Base-by-base conservation (phyloP, 2,797 vertebrate species). In the Phaenicophaeus curvirostris region DNA sequence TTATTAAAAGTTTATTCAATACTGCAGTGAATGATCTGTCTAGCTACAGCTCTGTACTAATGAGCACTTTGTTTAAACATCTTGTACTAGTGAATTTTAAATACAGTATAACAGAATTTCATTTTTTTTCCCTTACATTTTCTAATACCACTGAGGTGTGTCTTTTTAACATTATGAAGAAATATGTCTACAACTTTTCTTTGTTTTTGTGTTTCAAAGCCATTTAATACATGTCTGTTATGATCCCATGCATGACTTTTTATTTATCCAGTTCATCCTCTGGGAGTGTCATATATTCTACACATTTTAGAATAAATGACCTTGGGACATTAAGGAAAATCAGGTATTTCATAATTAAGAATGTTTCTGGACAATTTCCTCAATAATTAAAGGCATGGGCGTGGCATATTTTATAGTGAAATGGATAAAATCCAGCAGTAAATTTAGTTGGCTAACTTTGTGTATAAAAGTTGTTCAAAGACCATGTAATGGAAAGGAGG, bases 1-100 rank as follows among this genome's bases (percentile, higher is more conserved):
- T 85, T 96, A 93, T 85, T 96, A 89, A 90, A 94, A 96, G 88
- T 81, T 74, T 93, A 89, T 90, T 93, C 85, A 74, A 66, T 95
- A 72, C 75, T 41, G 42, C 0, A 4, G 61, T 86, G 84, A 93
- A 87, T 46, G 46, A 87, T 72, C 61, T 92, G 61, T 85, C 85
- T 71, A 50, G 39, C 19, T 94, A 5, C 50, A 74, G 11, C 28
- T 84, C 23, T 83, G 65, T 74, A 69, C 89, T 79, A 63, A 44
- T 84, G 74, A 67, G 41, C 37, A 17, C 59, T 81, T 81, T 37
- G 66, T 81, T 86, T 85, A 44, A 73, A 82, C 89, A 51, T 55
- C 63, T 84, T 48, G 5, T 68, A 8, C 11, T 54, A 24, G 4
- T 19, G 44, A 57, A 61, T 71, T 69, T 79, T 67, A 90, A 79